These are phyloP conservation scores for Rattus rattus DNA, from an alignment of 2,113 vertebrate genomes.

Conservation along the genomic window DNA sequence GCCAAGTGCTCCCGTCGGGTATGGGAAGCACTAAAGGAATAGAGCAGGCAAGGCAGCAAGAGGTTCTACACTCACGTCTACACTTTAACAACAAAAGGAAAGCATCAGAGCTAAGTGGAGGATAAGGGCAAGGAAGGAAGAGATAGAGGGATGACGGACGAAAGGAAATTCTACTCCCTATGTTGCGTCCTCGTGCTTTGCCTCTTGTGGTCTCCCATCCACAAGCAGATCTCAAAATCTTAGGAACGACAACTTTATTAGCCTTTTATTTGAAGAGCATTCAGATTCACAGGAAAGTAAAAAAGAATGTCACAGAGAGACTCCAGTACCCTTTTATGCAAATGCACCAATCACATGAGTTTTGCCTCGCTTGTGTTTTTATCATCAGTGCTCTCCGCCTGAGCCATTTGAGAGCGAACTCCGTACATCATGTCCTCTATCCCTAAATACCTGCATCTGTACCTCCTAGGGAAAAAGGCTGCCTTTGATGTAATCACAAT, in stretches of 20 bases:
- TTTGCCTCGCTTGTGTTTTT: neutral
- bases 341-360: neutral
- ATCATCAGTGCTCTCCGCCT: neutral
- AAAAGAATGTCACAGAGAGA: neutral
- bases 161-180: fast-evolving
- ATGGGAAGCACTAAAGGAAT: too few relatives aligned
- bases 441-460: neutral
- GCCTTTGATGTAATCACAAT: neutral
- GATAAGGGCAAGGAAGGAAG: neutral
- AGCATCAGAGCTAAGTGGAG: fast-evolving
- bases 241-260: neutral
- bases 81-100: neutral
- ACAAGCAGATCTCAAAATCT: neutral
- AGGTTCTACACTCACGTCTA: fast-evolving
- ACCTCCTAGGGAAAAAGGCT: neutral
- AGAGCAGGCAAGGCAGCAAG: neutral
- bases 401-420: neutral
- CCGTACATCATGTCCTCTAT: neutral
- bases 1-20: neutral
- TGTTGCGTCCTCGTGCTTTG: fast-evolving
- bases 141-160: fast-evolving
- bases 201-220: neutral
- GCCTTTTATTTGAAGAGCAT: conserved; percentile 8
- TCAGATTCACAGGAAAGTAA: neutral
- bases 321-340: neutral